Evolutionary conservation across 2,888 invertebrate species (phyloP).

Genomic region (Odiellus spinosus): DNA sequence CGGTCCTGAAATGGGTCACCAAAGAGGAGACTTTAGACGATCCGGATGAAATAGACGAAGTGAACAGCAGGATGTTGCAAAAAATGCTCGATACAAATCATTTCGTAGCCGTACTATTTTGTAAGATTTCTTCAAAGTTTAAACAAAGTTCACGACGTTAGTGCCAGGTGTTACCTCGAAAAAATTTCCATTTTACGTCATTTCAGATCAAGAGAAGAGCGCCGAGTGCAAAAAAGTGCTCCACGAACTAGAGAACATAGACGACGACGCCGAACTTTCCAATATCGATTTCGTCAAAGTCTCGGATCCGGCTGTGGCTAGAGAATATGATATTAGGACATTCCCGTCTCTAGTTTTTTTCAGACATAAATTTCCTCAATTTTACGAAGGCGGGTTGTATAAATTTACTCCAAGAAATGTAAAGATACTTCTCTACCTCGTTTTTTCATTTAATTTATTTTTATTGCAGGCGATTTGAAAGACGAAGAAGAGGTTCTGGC

Average conservation of each 20-base stretch:
- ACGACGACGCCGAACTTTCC: conserved; percentile 80
- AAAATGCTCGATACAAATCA: conserved; percentile 73
- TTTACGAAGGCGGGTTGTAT: conserved; percentile 39
- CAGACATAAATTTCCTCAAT: conserved; percentile 47
- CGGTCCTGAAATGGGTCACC: conserved; percentile 76
- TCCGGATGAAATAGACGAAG: conserved; percentile 83
- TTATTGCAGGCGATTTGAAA: conserved; percentile 61
- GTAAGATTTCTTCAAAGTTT: conserved; percentile 46
- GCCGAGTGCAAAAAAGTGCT: conserved; percentile 75
- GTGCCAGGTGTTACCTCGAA: too few relatives aligned
- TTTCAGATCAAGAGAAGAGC: conserved; percentile 52
- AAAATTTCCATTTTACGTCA: conserved; percentile 27
- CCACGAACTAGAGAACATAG: conserved; percentile 76
- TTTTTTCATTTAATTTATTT: neutral
- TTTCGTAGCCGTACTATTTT: conserved; percentile 80
- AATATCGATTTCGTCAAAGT: conserved; percentile 82
- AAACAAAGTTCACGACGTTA: too few relatives aligned
- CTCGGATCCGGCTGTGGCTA: conserved; percentile 69
- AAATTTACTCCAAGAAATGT: neutral
- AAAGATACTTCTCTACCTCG: neutral
- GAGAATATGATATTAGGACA: conserved; percentile 65
- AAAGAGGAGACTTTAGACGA: conserved; percentile 78
- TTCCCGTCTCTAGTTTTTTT: conserved; percentile 59
- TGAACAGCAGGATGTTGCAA: conserved; percentile 74
- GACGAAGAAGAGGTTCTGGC: conserved; percentile 76